Percentiles rank a stretch among this genome's conserved stretches.
Conservation (phyloP, 2,797 vertebrate genomes). For the Rachycentron canadum region DNA sequence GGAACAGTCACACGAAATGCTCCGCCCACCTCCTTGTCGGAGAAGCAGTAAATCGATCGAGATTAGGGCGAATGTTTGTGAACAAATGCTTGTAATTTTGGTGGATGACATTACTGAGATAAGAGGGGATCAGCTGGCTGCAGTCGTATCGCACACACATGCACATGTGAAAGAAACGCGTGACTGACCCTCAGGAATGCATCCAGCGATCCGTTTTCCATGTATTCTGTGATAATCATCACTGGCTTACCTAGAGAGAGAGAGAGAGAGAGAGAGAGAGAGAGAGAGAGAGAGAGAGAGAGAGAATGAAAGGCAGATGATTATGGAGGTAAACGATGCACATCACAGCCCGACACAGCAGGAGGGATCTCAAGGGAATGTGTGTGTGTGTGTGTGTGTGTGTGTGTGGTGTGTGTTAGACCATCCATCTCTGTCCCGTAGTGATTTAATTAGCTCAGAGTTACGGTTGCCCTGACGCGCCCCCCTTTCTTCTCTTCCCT, state of each 20-base stretch:
- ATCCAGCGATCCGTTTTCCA: constrained; percentile 99
- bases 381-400: constrained; percentile 30
- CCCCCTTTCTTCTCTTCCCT: constrained; percentile 28
- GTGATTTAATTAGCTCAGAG: constrained; percentile 78
- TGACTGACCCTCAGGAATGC: constrained; percentile 97
- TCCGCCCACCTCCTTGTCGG: constrained; percentile 1
- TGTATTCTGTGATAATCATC: constrained; percentile 99
- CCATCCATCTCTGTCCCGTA: constrained; percentile 77
- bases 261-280: constrained; percentile 18
- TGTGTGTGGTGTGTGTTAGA: constrained; percentile 49
- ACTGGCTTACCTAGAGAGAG: constrained; percentile 94
- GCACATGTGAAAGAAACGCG: constrained; percentile 54
- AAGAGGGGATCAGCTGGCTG: constrained; percentile 60
- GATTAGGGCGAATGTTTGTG: constrained; percentile 61
- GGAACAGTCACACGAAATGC: constrained; percentile 29
- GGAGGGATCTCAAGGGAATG: constrained; percentile 57
- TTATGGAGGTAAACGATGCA: constrained; percentile 78
- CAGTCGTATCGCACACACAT: constrained; percentile 26
- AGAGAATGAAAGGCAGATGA: constrained; percentile 73
- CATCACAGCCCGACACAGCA: constrained; percentile 66
- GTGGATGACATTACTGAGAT: constrained; percentile 67
- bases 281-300: too few relatives aligned
- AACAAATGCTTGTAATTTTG: constrained; percentile 66
- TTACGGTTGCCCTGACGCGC: constrained; percentile 60
- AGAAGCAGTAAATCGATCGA: constrained; percentile 46